phyloP scores from a whole-genome alignment of 2,888 invertebrate genomes.

The Eucriotettix oculatus region DNA sequence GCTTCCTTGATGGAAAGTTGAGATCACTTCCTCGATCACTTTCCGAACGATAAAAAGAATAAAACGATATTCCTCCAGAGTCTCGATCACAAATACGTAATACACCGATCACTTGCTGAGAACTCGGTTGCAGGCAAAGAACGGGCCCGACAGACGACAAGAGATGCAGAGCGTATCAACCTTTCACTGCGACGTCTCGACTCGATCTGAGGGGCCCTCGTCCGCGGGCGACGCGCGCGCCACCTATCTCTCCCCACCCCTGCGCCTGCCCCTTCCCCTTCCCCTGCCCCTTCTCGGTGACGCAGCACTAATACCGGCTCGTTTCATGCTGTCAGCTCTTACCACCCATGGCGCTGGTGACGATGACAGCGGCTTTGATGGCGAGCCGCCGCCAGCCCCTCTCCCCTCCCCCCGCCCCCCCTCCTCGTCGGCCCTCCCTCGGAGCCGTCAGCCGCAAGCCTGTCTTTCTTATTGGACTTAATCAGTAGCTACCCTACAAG shows the following conservation, averaged over 20 bases:
- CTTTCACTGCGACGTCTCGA: not conserved
- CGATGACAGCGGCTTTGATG: constrained; percentile 31
- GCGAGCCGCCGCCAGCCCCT: constrained; percentile 22
- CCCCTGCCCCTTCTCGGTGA: constrained; percentile 18
- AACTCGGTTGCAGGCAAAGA: not conserved
- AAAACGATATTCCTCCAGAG: too few species aligned
- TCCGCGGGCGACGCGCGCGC: constrained; percentile 5
- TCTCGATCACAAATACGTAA: too few species aligned
- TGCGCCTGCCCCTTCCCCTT: constrained; percentile 8
- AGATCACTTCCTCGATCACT: too few species aligned
- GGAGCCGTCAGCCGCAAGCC: constrained; percentile 1
- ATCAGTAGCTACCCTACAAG: constrained; percentile 23
- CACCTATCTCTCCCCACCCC: constrained; percentile 7
- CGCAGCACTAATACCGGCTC: constrained; percentile 31
- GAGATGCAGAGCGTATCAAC: not conserved
- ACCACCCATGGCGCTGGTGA: constrained; percentile 34
- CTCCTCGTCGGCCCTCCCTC: constrained; percentile 1
- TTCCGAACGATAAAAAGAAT: too few species aligned
- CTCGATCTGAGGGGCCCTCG: not conserved
- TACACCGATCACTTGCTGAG: too few species aligned
- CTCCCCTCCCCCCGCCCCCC: constrained; percentile 13
- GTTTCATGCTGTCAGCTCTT: constrained; percentile 28
- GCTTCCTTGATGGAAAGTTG: too few species aligned
- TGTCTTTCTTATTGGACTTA: constrained; percentile 16
- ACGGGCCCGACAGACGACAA: constrained; percentile 3